Percentiles rank a stretch among this genome's conserved stretches.
Evolutionary conservation across 2,797 vertebrate species (phyloP).

Genomic region (Cyprinella venusta): DNA sequence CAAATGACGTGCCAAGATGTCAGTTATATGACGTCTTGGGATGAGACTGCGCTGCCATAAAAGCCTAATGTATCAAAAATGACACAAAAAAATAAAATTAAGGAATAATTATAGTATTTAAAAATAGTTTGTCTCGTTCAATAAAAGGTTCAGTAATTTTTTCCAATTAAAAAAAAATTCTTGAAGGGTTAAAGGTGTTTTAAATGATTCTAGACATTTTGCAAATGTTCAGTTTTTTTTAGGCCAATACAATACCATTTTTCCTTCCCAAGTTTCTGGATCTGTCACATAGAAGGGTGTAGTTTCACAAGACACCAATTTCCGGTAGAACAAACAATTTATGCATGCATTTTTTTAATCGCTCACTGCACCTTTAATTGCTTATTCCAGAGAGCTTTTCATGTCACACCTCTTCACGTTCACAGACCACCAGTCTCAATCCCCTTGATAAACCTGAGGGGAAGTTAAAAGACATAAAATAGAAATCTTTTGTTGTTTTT

Average conservation of each 20-base stretch:
- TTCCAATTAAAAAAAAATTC: no score
- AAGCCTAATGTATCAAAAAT: no score
- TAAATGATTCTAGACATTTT: not conserved
- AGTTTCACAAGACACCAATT: not conserved
- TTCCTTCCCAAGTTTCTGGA: not conserved
- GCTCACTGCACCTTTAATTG: slow-evolving; percentile 4
- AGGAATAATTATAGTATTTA: no score
- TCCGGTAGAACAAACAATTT: not conserved
- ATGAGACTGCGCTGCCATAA: no score
- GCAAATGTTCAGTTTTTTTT: not conserved
- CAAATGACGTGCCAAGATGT: no score
- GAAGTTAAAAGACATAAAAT: slow-evolving; percentile 49
- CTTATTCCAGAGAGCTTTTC: slow-evolving; percentile 1
- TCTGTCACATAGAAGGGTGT: not conserved
- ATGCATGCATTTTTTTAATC: not conserved
- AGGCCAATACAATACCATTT: not conserved
- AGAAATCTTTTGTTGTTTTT: slow-evolving; percentile 58
- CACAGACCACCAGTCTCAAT: slow-evolving; percentile 47
- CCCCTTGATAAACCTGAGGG: slow-evolving; percentile 46
- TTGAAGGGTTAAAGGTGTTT: not conserved
- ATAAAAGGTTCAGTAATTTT: no score
- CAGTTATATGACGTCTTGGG: no score
- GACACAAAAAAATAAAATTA: no score
- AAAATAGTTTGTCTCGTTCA: no score
- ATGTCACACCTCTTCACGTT: slow-evolving; percentile 35